Conservation (phyloP, 2,113 vertebrate genomes). For the Gorsachius goisagi region DNA sequence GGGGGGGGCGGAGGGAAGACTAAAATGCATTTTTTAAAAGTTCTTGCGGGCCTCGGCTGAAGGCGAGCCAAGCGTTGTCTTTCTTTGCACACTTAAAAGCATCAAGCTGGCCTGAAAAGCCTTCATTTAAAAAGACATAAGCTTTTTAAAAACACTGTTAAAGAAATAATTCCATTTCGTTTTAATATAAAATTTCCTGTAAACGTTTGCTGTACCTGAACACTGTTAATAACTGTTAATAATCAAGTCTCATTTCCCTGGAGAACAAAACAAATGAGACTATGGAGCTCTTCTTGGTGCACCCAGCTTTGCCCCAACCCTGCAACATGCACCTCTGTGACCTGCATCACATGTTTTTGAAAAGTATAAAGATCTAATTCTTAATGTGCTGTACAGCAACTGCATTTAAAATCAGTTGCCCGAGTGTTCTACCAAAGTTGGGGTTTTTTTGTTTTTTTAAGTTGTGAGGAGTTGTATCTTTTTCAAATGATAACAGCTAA, state of each 20-base stretch:
- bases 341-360: neutral
- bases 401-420: neutral
- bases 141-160: neutral
- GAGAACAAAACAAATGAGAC: neutral
- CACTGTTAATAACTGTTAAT: neutral
- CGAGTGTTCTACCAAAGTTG: neutral
- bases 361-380: neutral
- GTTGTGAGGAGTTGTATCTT: neutral
- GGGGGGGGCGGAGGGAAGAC: too few species aligned
- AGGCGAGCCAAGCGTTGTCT: neutral
- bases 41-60: fast-evolving
- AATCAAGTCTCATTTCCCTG: neutral
- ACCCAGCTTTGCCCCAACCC: neutral
- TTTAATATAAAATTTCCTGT: neutral
- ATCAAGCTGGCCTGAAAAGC: neutral
- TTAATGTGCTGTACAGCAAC: neutral
- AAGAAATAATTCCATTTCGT: neutral
- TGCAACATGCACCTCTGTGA: fast-evolving
- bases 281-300: neutral
- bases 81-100: too few species aligned
- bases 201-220: neutral
- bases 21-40: neutral
- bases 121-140: neutral
- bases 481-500: neutral
- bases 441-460: neutral